Conservation (phyloP, 1,140 invertebrate species). For the Halictus rubicundus region DNA sequence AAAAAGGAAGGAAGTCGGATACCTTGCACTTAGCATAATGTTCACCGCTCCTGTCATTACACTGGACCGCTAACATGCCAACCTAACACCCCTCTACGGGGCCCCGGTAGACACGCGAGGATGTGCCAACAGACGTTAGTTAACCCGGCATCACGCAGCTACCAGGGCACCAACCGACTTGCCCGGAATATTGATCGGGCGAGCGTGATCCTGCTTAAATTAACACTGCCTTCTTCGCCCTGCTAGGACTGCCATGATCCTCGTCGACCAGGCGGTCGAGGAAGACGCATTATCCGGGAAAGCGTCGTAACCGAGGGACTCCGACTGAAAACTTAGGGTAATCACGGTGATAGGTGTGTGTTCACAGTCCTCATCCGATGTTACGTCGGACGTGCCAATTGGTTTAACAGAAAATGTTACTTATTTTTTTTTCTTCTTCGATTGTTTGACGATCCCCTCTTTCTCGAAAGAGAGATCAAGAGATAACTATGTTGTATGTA, state of each 20-base stretch:
- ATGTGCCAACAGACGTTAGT: constrained; percentile 48
- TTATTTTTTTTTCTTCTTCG: neutral
- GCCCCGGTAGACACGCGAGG: constrained; percentile 57
- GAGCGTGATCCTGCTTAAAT: constrained; percentile 49
- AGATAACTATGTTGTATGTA: too few relatives aligned
- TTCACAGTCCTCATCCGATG: neutral
- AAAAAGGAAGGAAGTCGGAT: constrained; percentile 42
- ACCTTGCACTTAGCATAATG: constrained; percentile 70
- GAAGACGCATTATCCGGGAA: constrained; percentile 11
- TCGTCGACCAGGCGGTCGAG: neutral
- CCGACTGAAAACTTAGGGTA: constrained; percentile 14
- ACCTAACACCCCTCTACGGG: constrained; percentile 49
- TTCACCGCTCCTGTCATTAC: constrained; percentile 70
- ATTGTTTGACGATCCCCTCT: too few relatives aligned
- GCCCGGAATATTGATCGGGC: constrained; percentile 55
- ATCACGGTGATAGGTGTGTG: neutral
- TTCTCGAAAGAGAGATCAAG: too few relatives aligned
- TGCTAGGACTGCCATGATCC: neutral
- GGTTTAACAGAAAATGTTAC: neutral
- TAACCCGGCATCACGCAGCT: constrained; percentile 25
- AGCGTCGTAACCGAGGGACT: neutral
- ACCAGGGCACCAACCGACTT: constrained; percentile 24
- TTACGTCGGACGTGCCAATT: neutral
- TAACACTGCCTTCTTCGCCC: constrained; percentile 25
- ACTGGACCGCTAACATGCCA: constrained; percentile 66